phyloP scores from a whole-genome alignment of 35 echinoderm and acorn worm species.

The Heliocidaris erythrogramma region DNA sequence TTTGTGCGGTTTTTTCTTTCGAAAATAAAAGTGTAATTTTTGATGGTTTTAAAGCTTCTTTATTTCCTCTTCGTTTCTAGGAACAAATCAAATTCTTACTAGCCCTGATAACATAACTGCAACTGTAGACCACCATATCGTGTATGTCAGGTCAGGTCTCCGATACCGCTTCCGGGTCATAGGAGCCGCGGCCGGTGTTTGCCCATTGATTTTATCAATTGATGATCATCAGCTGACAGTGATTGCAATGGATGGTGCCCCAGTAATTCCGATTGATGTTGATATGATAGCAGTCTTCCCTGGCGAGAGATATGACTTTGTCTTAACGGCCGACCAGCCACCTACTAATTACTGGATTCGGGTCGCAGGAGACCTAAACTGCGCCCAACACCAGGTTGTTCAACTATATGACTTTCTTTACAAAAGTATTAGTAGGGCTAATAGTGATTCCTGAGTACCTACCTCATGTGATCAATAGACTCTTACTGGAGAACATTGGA shows the following conservation, averaged over 20 bases:
- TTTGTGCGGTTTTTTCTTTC: too few relatives aligned
- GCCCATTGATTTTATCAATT: background rate
- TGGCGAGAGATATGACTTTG: constrained; percentile 50
- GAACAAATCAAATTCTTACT: background rate
- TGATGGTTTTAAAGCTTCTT: background rate
- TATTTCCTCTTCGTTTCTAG: background rate
- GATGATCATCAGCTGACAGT: constrained; percentile 45
- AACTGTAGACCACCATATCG: background rate
- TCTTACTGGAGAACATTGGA: too few relatives aligned
- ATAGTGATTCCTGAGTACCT: too few relatives aligned
- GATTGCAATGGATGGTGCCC: constrained; percentile 43
- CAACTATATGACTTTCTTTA: too few relatives aligned
- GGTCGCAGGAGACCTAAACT: background rate
- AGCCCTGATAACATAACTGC: background rate
- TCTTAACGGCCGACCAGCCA: constrained; percentile 22
- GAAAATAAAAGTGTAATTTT: background rate
- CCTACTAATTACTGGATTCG: constrained; percentile 38
- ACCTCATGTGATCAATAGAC: too few relatives aligned
- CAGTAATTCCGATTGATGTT: background rate
- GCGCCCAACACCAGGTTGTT: background rate
- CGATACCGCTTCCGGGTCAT: constrained; percentile 62
- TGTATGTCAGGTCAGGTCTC: background rate
- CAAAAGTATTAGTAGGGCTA: too few relatives aligned
- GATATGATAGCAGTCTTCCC: background rate
- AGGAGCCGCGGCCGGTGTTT: background rate